Evolutionary conservation across 2,888 invertebrate genomes (phyloP), one percentile per base, ranked within the genome.

Genomic region (Leptinotarsa juncta): DNA sequence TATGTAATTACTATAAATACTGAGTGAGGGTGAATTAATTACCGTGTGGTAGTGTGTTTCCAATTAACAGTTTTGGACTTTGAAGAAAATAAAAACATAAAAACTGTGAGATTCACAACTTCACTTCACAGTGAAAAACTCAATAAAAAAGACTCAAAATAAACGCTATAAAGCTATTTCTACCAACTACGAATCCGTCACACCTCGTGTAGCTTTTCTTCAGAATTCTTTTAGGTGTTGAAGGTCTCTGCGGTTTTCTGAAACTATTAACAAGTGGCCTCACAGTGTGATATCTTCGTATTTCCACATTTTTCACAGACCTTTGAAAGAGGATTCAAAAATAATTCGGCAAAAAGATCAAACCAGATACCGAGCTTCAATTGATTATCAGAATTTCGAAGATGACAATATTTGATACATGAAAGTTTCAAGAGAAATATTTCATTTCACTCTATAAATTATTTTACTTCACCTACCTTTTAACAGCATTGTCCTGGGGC

Each of bases 401-500:
- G 42, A 42, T 42, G 42, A 42, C 42, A 32, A 32, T 32, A 32
- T 7, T 32, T 7, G 32, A 32, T 32, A 32, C 32, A 42, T 42
- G 10, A 42, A 42, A 10, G 10, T 42, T 42, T 42, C 42, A 42
- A 42, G 42, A 10, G 42, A 42, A 42, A 42, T 10, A 42, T 10
- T 42, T 42, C 10, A 42, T 3, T 42, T 10, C 10, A 12, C 10
- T 12, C 10, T 3, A 42, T 42, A 10, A 2, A 12, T 42, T 42
- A 42, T 42, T 42, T 42, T 42, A 12, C 3, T 60, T 18, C 18
- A 67, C 79, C 69, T 83, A 90, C 90, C 90, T 88, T 84, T 89
- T 89, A 70, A 88, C 83, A 18, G 86, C 81, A 12, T 87, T 88
- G 79, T 90, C 90, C 74, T 88, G 87, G 2, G 94, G 93, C 49